These are phyloP conservation scores for Bathybates hornii DNA, from an alignment of 2,113 vertebrate genomes.

Conservation along the genomic window DNA sequence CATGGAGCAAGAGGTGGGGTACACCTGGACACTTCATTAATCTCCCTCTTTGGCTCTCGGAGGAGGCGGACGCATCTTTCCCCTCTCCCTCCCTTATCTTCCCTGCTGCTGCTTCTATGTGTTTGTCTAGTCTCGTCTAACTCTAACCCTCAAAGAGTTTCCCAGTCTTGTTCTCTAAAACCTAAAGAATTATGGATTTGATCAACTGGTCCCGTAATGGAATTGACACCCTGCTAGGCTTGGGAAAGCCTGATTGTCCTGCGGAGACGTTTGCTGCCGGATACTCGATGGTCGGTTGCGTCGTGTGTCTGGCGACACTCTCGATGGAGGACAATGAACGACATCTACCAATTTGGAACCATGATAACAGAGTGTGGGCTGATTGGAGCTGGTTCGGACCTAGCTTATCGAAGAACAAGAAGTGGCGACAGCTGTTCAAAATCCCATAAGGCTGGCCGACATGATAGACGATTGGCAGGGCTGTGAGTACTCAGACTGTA, in stretches of 20 bases:
- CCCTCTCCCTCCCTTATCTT: neutral
- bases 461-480: too few species aligned
- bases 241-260: accelerated
- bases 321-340: accelerated
- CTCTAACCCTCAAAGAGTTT: neutral
- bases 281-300: neutral
- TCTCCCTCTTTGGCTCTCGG: neutral
- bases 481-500: too few species aligned
- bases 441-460: too few species aligned
- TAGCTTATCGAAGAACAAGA: neutral
- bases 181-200: neutral
- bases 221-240: neutral
- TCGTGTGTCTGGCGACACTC: neutral
- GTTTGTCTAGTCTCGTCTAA: neutral
- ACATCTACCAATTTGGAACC: too few species aligned
- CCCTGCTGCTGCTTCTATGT: neutral
- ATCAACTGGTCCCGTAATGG: neutral
- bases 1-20: neutral
- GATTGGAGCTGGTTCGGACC: accelerated
- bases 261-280: neutral
- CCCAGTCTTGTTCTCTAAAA: neutral
- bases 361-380: accelerated
- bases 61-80: neutral
- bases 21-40: neutral
- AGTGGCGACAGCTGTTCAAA: too few species aligned